Evolutionary conservation across 1,140 invertebrate genomes (phyloP), one percentile per base, ranked within the genome.

Genomic region (Meloidogyne chitwoodi): DNA sequence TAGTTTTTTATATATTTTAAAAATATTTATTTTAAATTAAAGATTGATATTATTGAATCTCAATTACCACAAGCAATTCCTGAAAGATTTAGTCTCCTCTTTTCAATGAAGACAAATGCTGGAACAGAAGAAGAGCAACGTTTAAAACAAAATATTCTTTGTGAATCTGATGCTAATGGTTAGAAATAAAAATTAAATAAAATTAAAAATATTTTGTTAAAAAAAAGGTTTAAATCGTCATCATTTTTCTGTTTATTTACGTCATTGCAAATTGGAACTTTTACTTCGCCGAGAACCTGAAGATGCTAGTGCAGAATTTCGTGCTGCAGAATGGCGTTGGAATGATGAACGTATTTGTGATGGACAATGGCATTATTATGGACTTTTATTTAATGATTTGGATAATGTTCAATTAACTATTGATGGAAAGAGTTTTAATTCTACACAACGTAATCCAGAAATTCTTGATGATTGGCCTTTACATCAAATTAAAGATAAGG

Each of bases 401-500:
- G 93, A 93, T 80, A 93, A 89, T 76, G 84, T 87, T 22, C 79
- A 38, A 64, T 69, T 86, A 12, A 72, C 82, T 22, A 74, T 87
- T 76, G 96, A 98, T 88, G 96, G 96, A 0, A 91, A 93, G 84
- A 88, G 92, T 22, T 93, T 93, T 89, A 90, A 92, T 6, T 92
- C 93, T 81, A 92, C 76, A 41, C 85, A 87, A 22, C 73, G 80
- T 5, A 88, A 87, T 83, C 93, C 94, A 0, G 95, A 98, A 88
- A 93, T 98, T 34, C 94, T 99, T 85, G 96, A 99, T 88, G 96
- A 99, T 88, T 99, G 96, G 96, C 95, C 96, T n/a, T 89, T 99
- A 16, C 96, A 99, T 88, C 93, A 93, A 27, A 24, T 74, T 34
- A 78, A 79, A 93, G 94, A 0, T 93, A 94, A 78, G 19, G 93